Evolutionary conservation across 2,797 vertebrate genomes (phyloP).

Genomic region (Allochrocebus solatus): DNA sequence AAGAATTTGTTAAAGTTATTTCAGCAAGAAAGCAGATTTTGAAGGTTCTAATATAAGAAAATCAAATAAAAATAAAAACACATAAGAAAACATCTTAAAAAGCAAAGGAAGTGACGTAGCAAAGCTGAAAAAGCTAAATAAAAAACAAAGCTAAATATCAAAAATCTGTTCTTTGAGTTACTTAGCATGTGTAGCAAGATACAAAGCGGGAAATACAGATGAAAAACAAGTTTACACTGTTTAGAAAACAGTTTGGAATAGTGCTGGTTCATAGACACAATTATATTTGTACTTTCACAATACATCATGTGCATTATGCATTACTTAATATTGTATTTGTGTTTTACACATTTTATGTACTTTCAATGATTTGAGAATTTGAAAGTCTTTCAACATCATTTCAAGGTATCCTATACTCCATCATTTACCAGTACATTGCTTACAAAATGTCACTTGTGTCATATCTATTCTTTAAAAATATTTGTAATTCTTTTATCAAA

Average conservation of each 20-base stretch:
- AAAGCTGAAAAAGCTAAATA: background rate
- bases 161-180: background rate
- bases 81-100: background rate
- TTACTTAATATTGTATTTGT: background rate
- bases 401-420: background rate
- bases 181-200: background rate
- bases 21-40: background rate
- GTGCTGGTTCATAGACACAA: too few relatives aligned
- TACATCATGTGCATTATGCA: background rate
- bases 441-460: background rate
- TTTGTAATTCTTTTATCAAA: background rate
- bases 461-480: background rate
- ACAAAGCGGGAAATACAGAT: background rate
- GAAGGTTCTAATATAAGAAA: background rate
- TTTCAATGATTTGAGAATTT: background rate
- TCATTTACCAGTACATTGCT: background rate
- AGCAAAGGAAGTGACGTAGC: background rate
- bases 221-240: constrained; percentile 2
- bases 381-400: background rate
- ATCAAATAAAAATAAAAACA: background rate
- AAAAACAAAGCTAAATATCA: background rate
- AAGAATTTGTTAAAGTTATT: background rate
- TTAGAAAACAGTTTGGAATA: background rate
- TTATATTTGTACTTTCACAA: constrained; percentile 7
- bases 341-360: background rate